Evolutionary conservation across 2,888 invertebrate genomes (phyloP).

Genomic region (Mythimna ferrago): DNA sequence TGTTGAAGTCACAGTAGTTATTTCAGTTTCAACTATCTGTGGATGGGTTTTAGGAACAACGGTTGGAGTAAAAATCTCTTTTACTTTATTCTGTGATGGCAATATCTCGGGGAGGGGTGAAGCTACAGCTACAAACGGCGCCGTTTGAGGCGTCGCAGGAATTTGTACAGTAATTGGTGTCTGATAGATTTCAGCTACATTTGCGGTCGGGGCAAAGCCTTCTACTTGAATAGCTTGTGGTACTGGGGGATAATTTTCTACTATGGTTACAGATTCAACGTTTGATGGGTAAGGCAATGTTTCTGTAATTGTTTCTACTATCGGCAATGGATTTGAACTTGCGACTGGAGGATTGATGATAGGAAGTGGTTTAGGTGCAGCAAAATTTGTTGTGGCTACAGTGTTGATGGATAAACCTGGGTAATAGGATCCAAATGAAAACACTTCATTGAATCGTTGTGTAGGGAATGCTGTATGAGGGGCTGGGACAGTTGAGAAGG

Average conservation of each 20-base stretch:
- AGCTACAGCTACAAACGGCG: slow-evolving; percentile 6
- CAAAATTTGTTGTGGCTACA: slow-evolving; percentile 24
- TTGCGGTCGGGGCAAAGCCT: not conserved
- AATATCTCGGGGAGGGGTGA: slow-evolving; percentile 21
- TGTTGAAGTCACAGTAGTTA: slow-evolving; percentile 10
- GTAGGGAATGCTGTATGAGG: slow-evolving; percentile 34
- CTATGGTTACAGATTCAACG: slow-evolving; percentile 30
- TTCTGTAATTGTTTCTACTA: slow-evolving; percentile 1
- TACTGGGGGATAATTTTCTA: slow-evolving; percentile 26
- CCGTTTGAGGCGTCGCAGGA: slow-evolving; percentile 29
- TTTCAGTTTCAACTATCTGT: slow-evolving; percentile 10
- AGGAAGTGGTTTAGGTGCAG: not conserved
- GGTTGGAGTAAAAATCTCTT: slow-evolving; percentile 21
- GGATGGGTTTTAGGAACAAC: not conserved
- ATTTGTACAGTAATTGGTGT: slow-evolving; percentile 37
- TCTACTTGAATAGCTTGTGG: slow-evolving; percentile 22
- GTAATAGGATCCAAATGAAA: slow-evolving; percentile 9
- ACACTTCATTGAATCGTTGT: slow-evolving; percentile 33
- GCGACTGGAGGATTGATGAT: slow-evolving; percentile 9
- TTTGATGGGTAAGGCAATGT: slow-evolving; percentile 7
- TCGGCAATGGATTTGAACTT: not conserved
- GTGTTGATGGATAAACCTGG: slow-evolving; percentile 30
- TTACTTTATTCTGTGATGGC: slow-evolving; percentile 19
- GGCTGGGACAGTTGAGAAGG: slow-evolving; percentile 20
- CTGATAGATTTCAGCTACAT: slow-evolving; percentile 31